phyloP scores from a whole-genome alignment of 2,797 vertebrate genomes.

The Eulemur albifrons region DNA sequence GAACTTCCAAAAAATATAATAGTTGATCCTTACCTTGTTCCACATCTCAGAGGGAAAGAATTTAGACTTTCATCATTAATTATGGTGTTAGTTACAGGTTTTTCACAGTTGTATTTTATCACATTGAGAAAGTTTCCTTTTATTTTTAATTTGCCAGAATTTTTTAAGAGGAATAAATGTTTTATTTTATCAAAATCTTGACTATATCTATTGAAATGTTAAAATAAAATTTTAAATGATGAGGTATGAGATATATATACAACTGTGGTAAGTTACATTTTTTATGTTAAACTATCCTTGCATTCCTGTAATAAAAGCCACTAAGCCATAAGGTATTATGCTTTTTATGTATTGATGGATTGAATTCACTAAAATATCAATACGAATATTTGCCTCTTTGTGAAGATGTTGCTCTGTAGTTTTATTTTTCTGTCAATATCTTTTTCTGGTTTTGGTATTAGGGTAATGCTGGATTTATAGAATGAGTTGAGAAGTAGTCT shows the following conservation, averaged over 20 bases:
- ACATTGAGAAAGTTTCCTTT: neutral
- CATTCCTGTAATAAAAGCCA: neutral
- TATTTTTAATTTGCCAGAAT: neutral
- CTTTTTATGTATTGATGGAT: neutral
- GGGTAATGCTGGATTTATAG: neutral
- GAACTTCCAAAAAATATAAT: neutral
- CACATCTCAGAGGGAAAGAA: neutral
- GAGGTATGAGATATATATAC: too few species aligned
- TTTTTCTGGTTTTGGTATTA: neutral
- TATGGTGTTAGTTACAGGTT: neutral
- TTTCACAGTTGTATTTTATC: neutral
- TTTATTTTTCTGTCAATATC: neutral
- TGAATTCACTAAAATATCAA: neutral
- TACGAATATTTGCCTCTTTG: neutral
- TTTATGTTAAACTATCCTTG: neutral
- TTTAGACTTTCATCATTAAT: neutral
- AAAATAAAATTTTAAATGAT: too few species aligned
- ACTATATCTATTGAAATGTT: too few species aligned
- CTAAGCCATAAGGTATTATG: neutral
- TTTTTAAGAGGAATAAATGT: neutral
- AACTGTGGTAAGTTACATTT: neutral
- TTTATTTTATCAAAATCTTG: neutral
- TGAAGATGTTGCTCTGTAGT: neutral
- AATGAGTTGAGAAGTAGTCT: neutral
- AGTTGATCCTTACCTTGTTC: neutral